Evolutionary conservation across 2,113 vertebrate genomes (phyloP).

Genomic region (Poecile atricapillus): DNA sequence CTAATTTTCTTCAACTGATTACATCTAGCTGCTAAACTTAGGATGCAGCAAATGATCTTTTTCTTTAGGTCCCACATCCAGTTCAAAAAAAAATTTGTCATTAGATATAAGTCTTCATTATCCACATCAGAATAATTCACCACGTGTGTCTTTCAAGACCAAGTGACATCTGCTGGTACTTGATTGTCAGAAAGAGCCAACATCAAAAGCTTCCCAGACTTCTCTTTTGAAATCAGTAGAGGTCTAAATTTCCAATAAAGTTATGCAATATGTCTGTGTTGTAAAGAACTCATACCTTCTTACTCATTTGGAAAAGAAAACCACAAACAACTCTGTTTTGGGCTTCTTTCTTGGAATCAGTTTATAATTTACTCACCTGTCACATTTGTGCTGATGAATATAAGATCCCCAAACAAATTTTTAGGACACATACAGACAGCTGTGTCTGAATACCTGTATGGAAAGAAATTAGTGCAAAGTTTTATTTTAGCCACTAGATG

Average conservation of each 20-base stretch:
- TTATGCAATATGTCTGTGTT: background rate
- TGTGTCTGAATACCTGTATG: background rate
- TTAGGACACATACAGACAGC: fast-evolving
- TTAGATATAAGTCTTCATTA: background rate
- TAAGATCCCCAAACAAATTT: background rate
- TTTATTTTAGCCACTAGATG: slow-evolving; percentile 63
- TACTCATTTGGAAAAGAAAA: background rate
- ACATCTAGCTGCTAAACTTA: background rate
- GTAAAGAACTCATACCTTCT: background rate
- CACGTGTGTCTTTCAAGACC: background rate
- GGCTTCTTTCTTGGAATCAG: background rate
- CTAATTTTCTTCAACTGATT: background rate
- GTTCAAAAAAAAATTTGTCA: background rate
- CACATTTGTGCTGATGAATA: background rate
- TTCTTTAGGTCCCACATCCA: background rate
- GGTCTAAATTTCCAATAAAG: background rate
- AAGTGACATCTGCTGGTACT: background rate
- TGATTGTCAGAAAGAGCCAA: background rate
- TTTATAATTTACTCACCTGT: background rate
- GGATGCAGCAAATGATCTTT: background rate
- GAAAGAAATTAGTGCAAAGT: background rate
- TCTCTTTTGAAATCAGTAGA: background rate
- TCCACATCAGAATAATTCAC: background rate
- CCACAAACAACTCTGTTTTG: fast-evolving
- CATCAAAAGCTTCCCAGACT: background rate